Conservation (phyloP, 2,113 vertebrate genomes). For the Esox niger region DNA sequence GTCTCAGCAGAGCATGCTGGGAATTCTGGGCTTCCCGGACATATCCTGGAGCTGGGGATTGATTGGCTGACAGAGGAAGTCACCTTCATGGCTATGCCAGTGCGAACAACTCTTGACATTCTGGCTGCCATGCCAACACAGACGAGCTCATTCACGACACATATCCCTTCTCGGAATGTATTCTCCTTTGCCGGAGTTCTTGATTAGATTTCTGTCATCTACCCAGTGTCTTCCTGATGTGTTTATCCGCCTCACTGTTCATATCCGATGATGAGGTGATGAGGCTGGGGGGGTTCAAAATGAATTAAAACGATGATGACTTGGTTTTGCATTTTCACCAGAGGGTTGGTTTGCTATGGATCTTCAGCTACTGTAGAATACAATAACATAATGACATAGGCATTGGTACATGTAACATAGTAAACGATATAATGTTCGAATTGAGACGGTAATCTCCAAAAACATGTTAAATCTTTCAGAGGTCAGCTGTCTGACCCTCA, state of each 20-base stretch:
- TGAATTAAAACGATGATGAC: neutral
- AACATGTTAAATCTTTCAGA: too few relatives aligned
- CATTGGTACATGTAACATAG: too few relatives aligned
- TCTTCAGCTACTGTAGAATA: neutral
- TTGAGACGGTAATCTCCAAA: too few relatives aligned
- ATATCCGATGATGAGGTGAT: neutral
- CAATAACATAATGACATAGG: too few relatives aligned
- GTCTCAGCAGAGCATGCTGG: slow-evolving; percentile 33
- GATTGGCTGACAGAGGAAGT: slow-evolving; percentile 19
- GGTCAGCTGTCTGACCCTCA: too few relatives aligned
- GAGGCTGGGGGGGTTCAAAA: neutral
- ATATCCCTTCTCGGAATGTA: neutral
- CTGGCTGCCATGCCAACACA: neutral
- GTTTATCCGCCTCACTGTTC: neutral
- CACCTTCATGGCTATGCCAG: slow-evolving; percentile 25
- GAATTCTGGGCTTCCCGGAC: slow-evolving; percentile 20
- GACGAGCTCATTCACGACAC: too few relatives aligned
- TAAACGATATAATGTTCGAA: too few relatives aligned
- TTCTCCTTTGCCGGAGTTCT: neutral
- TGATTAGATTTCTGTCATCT: neutral
- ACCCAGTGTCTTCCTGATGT: neutral
- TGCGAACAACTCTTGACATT: slow-evolving; percentile 13
- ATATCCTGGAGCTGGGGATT: slow-evolving; percentile 10
- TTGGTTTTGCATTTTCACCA: neutral
- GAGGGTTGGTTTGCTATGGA: neutral